These are phyloP conservation scores for Porites lobata DNA, from an alignment of 92 coral and sea anemone species.

Conservation along the genomic window DNA sequence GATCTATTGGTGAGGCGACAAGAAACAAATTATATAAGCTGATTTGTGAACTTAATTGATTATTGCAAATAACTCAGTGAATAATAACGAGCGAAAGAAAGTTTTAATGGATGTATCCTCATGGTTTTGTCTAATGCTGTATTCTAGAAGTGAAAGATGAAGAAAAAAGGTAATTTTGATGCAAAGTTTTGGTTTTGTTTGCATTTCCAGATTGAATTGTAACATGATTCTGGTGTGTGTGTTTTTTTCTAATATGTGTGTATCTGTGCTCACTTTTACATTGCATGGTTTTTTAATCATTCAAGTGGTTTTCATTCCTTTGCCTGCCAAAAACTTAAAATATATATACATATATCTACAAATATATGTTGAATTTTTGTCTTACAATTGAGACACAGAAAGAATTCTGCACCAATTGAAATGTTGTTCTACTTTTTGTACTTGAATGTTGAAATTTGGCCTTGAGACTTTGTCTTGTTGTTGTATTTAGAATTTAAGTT, in stretches of 20 bases:
- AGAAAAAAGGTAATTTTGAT: constrained; percentile 13
- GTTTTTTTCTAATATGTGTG: neutral
- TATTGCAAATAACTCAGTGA: neutral
- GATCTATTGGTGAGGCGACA: neutral
- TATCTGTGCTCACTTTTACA: neutral
- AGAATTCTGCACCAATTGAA: neutral
- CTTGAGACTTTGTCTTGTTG: no score
- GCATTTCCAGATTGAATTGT: constrained; percentile 3
- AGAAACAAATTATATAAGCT: neutral
- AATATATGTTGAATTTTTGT: neutral
- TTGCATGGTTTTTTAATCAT: neutral
- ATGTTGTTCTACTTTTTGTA: neutral
- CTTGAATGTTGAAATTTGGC: neutral
- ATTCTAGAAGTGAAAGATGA: constrained; percentile 3
- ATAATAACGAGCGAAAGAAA: neutral
- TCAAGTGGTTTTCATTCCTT: neutral
- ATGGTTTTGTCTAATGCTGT: neutral
- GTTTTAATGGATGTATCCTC: neutral
- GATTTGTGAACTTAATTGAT: neutral
- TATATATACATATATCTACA: neutral
- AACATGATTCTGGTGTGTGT: neutral
- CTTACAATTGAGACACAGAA: neutral
- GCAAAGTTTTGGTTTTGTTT: neutral
- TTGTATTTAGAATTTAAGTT: no score
- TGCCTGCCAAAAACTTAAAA: neutral